Base-by-base conservation (phyloP, 2,113 vertebrate species). In the Trogon surrucura region DNA sequence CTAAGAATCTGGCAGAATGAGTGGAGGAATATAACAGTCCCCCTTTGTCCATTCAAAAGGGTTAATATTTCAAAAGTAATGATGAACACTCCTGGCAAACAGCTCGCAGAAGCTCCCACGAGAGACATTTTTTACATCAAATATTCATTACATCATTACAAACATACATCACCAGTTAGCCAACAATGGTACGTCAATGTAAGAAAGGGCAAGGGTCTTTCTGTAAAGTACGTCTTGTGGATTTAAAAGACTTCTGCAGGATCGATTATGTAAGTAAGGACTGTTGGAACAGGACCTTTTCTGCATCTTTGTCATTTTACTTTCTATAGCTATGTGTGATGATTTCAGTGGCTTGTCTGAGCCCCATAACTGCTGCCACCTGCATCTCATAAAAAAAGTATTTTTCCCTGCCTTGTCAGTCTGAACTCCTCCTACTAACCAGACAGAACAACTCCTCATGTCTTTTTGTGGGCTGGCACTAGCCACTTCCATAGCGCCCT, bases 111-210 rank as follows among this genome's bases (percentile, higher is more conserved):
- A 86, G 34, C 23, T 87, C 50, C 56, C 50, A 19, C 5, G 51
- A 54, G 69, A 88, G n/a, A 54, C 47, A 18, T 58, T 62, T 89
- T 91, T 94, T 50, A 45, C 56, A 89, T 77, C 30, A 91, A 62
- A 84, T 78, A 91, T 89, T 94, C 51, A 85, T 95, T 94, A 80
- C 44, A 34, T 80, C 69, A 81, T 53, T 51, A 45, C 81, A 91
- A 71, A 91, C 66, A 85, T 5, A 87, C 27, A 70, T 36, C 27
- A 65, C 19, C 30, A 57, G 54, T 80, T 84, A 57, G 54, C 57
- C 72, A 85, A 65, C 64, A 91, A 26, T 1, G 4, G 19, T 38
- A 23, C 7, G 64, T 21, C 77, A 74, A 4, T 18, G 30, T 27
- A 89, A 78, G 51, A 58, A 81, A 87, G 80, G 27, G 29, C n/a